Evolutionary conservation across 2,888 invertebrate genomes (phyloP).

Genomic region (Erebia aethiops): DNA sequence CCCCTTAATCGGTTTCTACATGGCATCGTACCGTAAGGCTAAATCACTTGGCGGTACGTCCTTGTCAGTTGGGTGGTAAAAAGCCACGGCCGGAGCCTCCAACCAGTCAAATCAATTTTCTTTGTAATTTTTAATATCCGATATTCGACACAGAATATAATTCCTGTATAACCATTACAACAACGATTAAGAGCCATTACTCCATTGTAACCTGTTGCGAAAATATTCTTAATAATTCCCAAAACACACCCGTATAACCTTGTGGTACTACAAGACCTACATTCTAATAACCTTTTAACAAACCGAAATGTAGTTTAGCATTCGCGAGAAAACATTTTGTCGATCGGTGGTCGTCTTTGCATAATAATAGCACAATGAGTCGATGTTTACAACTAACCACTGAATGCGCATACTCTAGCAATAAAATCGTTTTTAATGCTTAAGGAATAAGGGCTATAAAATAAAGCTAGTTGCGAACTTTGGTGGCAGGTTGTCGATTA

Average conservation of each 20-base stretch:
- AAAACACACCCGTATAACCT: slow-evolving; percentile 54
- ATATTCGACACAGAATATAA: no score
- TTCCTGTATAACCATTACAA: no score
- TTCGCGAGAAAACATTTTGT: slow-evolving; percentile 61
- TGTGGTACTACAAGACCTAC: slow-evolving; percentile 66
- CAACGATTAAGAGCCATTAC: no score
- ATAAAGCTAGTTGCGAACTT: slow-evolving; percentile 16
- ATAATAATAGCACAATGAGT: slow-evolving; percentile 76
- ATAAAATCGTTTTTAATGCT: slow-evolving; percentile 24
- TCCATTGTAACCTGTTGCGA: slow-evolving; percentile 12
- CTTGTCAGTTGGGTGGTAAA: no score
- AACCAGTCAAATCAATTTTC: no score
- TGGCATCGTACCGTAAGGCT: no score
- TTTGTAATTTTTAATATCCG: no score
- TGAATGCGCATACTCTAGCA: background rate
- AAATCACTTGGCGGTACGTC: no score
- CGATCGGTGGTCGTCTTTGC: slow-evolving; percentile 70
- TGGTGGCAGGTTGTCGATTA: slow-evolving; percentile 54
- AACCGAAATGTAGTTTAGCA: slow-evolving; percentile 65
- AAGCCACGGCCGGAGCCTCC: no score
- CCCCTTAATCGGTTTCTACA: no score
- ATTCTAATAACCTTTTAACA: slow-evolving; percentile 74
- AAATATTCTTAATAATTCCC: slow-evolving; percentile 29
- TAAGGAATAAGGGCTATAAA: slow-evolving; percentile 23
- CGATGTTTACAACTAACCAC: slow-evolving; percentile 49